Evolutionary conservation across 2,113 vertebrate genomes (phyloP).

Genomic region (Cololabis saira): DNA sequence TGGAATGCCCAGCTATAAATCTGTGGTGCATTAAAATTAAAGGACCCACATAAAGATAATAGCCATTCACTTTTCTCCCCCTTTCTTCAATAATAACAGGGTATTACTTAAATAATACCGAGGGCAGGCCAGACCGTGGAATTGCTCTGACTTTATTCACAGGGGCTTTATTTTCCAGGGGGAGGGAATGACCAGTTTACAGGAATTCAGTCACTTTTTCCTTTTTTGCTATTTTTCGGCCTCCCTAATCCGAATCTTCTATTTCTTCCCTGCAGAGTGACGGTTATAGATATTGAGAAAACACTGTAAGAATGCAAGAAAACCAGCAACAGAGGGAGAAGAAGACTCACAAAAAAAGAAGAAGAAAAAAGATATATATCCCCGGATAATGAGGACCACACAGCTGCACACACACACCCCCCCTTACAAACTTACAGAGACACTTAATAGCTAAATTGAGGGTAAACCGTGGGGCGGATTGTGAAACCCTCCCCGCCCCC

Average conservation of each 20-base stretch:
- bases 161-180: conserved; percentile 71
- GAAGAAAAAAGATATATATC: conserved; percentile 30
- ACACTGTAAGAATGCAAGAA: conserved; percentile 32
- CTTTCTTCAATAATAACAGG: conserved; percentile 86
- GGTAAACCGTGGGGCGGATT: conserved; percentile 52
- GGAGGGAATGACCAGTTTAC: conserved; percentile 64
- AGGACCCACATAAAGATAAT: conserved; percentile 89
- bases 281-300: conserved; percentile 50
- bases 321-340: conserved; percentile 19
- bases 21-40: conserved; percentile 88
- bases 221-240: conserved; percentile 20
- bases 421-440: conserved; percentile 36
- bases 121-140: conserved; percentile 82
- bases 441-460: conserved; percentile 69
- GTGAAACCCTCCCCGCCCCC: conserved; percentile 32
- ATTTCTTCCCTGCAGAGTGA: conserved; percentile 45
- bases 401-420: conserved; percentile 60
- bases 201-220: conserved; percentile 71
- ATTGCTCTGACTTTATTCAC: conserved; percentile 78
- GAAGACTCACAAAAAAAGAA: neutral
- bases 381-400: conserved; percentile 73
- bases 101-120: conserved; percentile 86
- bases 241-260: conserved; percentile 30
- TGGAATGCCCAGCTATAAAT: conserved; percentile 87
- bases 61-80: conserved; percentile 80